Evolutionary conservation across 2,113 vertebrate genomes (phyloP).

Genomic region (Upupa epops): DNA sequence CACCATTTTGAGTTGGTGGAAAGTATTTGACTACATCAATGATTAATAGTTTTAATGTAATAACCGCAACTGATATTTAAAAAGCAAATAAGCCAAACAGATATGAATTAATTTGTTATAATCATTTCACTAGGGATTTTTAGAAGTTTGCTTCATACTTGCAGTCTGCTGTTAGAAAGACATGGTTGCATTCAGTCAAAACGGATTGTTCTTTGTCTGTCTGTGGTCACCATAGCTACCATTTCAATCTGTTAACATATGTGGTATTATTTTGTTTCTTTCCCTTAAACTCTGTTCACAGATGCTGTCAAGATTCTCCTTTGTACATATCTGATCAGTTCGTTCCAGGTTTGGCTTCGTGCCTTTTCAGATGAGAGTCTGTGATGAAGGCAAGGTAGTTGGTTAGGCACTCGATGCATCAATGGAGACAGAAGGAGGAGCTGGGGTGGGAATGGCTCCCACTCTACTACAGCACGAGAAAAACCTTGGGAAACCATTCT

Average conservation of each 20-base stretch:
- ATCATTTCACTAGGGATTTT: slow-evolving; percentile 45
- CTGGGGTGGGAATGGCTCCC: not conserved
- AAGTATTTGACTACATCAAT: not conserved
- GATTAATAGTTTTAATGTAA: slow-evolving; percentile 44
- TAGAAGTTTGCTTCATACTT: slow-evolving; percentile 60
- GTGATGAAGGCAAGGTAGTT: not conserved
- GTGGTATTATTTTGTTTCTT: slow-evolving; percentile 68
- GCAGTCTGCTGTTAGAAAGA: slow-evolving; percentile 54
- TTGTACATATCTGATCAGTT: slow-evolving; percentile 7
- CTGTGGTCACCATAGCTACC: slow-evolving; percentile 72
- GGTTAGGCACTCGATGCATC: not conserved
- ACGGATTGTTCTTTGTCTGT: slow-evolving; percentile 68
- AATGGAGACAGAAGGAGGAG: not conserved
- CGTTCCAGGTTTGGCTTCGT: not conserved
- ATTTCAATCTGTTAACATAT: slow-evolving; percentile 70
- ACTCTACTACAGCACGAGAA: not conserved
- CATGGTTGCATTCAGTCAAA: slow-evolving; percentile 53
- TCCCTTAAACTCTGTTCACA: slow-evolving; percentile 65
- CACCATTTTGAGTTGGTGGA: not conserved
- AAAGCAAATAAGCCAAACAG: slow-evolving; percentile 31
- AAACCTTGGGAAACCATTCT: not conserved
- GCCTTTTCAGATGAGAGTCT: not conserved
- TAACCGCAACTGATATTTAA: slow-evolving; percentile 20
- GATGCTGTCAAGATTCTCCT: slow-evolving; percentile 63
- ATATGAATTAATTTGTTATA: not conserved